Evolutionary conservation across 2,888 invertebrate genomes (phyloP), one percentile per base, ranked within the genome.

Genomic region (Orchestes rusci): DNA sequence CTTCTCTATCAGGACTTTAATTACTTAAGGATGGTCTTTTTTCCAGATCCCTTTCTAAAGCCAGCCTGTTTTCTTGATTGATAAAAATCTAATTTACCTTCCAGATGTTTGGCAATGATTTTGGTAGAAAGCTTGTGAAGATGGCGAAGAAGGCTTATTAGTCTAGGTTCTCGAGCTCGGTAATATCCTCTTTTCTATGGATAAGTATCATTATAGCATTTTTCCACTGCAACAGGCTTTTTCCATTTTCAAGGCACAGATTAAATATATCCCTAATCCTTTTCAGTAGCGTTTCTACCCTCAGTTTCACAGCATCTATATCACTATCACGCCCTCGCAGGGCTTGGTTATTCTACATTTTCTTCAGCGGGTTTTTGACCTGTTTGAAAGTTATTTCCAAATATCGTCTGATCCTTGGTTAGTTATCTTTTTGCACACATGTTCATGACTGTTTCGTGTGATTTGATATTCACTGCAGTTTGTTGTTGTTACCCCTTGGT

Each of bases 381-480:
- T 23, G 7, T 23, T 23, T 10, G 7, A 23, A 10, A 7, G 8
- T 23, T 23, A 23, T 23, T 23, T 23, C 23, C 23, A 13, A 30
- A 30, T 30, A 12, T 12, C 30, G 10, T 12, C 30, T 30, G 30
- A 30, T 30, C 30, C 30, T 30, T 30, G 30, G 12, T 10, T 30
- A 30, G 12, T 30, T 30, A 30, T 10, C 10, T 30, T 30, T 12
- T 12, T 30, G 12, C 30, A 30, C 30, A 30, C 7, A 30, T 30
- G 12, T 30, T 12, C 10, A 10, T 30, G 30, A 12, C 30, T 30
- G 30, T 30, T 13, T 5, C 8, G 8, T 30, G 30, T 30, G 7
- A 10, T 5, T 5, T 5, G 30, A 12, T 30, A 13, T 5, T 30
- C 12, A 30, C 30, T 30, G 7, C 12, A 10, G 12, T 30, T 30